Conservation (phyloP, 2,113 vertebrate genomes). For the Chrysochloris asiatica region DNA sequence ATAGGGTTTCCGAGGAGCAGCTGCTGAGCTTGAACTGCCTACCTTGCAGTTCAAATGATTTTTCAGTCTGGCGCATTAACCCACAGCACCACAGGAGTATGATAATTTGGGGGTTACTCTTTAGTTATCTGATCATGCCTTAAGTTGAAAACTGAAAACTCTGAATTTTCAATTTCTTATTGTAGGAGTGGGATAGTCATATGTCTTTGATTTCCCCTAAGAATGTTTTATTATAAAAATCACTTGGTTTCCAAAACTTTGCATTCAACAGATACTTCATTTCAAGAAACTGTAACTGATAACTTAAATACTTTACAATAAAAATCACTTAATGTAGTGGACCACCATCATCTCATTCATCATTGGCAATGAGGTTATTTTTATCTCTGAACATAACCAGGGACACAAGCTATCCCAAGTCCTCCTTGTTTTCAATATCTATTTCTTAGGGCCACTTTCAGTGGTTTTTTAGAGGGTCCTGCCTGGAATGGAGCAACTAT, state of each 20-base stretch:
- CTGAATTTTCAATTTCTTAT: not conserved
- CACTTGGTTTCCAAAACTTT: not conserved
- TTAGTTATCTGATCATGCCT: not conserved
- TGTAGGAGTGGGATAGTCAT: not conserved
- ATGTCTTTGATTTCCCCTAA: not conserved
- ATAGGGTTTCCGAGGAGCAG: too few relatives aligned
- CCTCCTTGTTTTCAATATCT: not conserved
- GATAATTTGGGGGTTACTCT: not conserved
- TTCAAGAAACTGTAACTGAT: not conserved
- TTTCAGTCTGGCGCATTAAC: too few relatives aligned
- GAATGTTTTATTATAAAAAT: not conserved
- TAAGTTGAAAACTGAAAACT: slow-evolving; percentile 3
- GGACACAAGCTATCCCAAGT: not conserved
- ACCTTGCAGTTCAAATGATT: too few relatives aligned
- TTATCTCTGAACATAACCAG: not conserved
- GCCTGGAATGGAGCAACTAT: not conserved
- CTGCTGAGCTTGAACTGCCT: too few relatives aligned
- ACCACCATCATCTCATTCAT: not conserved
- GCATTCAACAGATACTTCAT: not conserved
- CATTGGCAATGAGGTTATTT: not conserved
- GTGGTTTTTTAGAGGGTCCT: not conserved
- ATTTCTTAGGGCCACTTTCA: not conserved
- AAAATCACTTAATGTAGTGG: not conserved
- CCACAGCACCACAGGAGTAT: too few relatives aligned
- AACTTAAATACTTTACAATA: not conserved